A percentile compares a stretch with the other conserved stretches of the same genome.
These are phyloP conservation scores for Ahaetulla prasina DNA, from an alignment of 2,113 vertebrate genomes.

Conservation along the genomic window DNA sequence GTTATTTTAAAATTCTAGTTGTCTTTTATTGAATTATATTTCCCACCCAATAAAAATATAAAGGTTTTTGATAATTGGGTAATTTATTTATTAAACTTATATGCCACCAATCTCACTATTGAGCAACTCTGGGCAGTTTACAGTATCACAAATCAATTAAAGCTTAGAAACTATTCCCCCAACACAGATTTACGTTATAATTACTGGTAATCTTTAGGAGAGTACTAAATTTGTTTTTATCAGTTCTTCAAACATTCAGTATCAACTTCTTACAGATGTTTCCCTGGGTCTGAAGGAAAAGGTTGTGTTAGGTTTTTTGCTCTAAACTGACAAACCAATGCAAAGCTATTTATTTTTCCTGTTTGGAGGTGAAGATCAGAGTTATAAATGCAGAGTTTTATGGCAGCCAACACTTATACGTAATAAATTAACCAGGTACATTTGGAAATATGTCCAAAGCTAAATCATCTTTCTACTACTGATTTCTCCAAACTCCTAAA, in stretches of 20 bases:
- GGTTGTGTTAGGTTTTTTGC: not conserved
- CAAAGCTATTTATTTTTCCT: not conserved
- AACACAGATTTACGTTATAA: not conserved
- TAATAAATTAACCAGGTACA: not conserved
- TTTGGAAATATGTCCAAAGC: not conserved
- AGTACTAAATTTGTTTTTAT: not conserved
- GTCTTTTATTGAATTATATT: not conserved
- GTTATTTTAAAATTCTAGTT: constrained; percentile 25
- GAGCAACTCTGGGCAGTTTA: not conserved
- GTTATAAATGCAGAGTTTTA: not conserved
- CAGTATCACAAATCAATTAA: not conserved
- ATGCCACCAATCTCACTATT: not conserved
- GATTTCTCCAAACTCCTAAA: not conserved
- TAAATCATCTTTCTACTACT: not conserved
- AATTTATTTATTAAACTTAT: not conserved
- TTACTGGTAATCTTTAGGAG: not conserved
- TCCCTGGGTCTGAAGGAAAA: not conserved
- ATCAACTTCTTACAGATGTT: not conserved
- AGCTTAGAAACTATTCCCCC: not conserved
- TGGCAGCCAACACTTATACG: not conserved
- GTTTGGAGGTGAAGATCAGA: not conserved
- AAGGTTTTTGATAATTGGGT: not conserved
- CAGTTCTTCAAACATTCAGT: not conserved
- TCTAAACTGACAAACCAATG: not conserved
- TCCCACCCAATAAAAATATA: not conserved